phyloP scores from a whole-genome alignment of 2,113 vertebrate species.

The Zootoca vivipara region DNA sequence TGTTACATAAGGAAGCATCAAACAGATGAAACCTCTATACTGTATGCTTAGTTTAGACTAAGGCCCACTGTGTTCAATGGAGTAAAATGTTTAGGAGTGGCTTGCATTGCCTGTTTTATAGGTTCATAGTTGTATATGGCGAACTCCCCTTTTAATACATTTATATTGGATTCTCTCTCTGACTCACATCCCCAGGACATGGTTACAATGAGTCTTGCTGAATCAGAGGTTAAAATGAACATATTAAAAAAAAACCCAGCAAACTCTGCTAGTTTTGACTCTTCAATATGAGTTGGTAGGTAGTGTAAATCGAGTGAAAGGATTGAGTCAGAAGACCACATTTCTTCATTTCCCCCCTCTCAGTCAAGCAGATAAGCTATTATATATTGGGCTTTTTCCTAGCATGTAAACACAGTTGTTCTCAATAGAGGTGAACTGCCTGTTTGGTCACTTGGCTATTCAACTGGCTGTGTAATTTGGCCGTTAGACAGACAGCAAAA shows the following conservation, averaged over 20 bases:
- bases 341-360: background rate
- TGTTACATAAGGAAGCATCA: background rate
- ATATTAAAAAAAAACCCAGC: background rate
- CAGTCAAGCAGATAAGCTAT: background rate
- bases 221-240: background rate
- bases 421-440: background rate
- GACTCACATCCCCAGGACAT: no score
- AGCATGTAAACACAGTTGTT: background rate
- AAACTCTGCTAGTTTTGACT: background rate
- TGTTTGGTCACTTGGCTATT: background rate
- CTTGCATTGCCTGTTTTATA: background rate
- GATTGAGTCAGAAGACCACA: background rate
- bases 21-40: background rate
- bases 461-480: slow-evolving; percentile 18
- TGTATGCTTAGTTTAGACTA: background rate
- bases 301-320: background rate
- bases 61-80: background rate
- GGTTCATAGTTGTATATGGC: background rate
- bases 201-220: background rate
- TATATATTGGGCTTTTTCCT: background rate
- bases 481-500: background rate
- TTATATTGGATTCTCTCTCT: background rate
- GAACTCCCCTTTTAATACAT: background rate
- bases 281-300: background rate
- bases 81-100: background rate